A percentile compares a stretch with the other conserved stretches of the same genome.
phyloP scores from a whole-genome alignment of 2,113 vertebrate species.

The Rhombomys opimus region DNA sequence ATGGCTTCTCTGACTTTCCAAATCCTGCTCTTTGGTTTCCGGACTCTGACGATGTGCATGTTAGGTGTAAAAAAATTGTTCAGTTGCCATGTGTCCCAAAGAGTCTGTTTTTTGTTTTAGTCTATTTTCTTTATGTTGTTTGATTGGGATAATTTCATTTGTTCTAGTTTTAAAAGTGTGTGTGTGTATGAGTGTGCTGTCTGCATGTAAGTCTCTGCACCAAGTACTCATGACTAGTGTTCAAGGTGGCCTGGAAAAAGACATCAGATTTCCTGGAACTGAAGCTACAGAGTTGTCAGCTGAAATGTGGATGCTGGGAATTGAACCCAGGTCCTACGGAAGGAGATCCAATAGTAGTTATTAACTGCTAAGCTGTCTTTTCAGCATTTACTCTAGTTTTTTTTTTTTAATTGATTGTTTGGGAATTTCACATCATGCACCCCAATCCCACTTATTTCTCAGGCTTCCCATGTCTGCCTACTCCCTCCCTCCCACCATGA shows the following conservation, averaged over 20 bases:
- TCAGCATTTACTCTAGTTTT: neutral
- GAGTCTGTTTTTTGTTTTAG: neutral
- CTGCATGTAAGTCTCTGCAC: neutral
- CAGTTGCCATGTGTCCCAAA: neutral
- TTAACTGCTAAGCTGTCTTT: neutral
- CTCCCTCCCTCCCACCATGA: too few relatives aligned
- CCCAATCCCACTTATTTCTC: too few relatives aligned
- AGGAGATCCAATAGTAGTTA: neutral
- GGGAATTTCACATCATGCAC: too few relatives aligned
- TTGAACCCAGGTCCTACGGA: neutral
- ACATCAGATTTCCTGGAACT: neutral
- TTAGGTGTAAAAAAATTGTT: neutral
- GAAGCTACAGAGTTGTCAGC: neutral
- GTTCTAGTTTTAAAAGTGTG: too few relatives aligned
- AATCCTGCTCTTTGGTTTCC: neutral
- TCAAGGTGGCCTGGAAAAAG: neutral
- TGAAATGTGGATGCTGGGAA: neutral
- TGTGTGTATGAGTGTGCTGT: neutral
- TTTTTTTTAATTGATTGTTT: too few relatives aligned
- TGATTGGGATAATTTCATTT: neutral
- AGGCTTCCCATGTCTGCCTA: too few relatives aligned
- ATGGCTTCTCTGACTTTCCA: neutral
- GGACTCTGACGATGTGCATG: neutral
- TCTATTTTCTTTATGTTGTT: neutral
- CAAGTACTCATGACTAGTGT: neutral